Base-by-base conservation (phyloP, 2,797 vertebrate species). In the Sorex maritimensis region DNA sequence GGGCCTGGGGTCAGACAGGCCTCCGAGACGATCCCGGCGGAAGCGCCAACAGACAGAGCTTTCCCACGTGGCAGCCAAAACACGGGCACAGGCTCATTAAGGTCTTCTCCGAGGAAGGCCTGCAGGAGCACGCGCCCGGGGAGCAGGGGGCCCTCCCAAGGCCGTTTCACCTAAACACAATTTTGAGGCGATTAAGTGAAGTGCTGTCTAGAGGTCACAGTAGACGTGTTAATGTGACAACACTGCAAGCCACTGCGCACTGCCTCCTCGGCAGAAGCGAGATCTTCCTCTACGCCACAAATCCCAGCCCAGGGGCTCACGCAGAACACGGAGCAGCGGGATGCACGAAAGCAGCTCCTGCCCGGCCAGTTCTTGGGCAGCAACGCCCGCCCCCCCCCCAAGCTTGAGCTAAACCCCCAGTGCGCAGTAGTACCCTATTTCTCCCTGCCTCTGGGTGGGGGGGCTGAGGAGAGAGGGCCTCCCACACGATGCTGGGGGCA, bases 121-220 rank as follows among this genome's bases (percentile, higher is more conserved):
- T 81, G 72, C 78, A 81, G 49, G 49, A 91, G 93, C 74, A 94
- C 88, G 93, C 6, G 38, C 92, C 92, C 26, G 72, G 95, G 89
- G 92, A 96, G 79, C 68, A 1, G 7, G 30, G 17, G 44, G 52
- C 13, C 75, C 91, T 77, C 86, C 38, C 88, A 87, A 93, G 69
- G 92, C 93, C 82, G 61, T 17, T 87, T 96, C 7, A 92, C 94
- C 96, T 91, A 87, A 95, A 92, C 71, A 93, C n/a, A 21, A 85
- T 73, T 91, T 44, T 19, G 75, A 90, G 77, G 74, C 84, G 71
- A 67, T 87, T 94, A 91, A 10, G 21, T 92, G 44, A 92, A 88
- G 78, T 24, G 38, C 86, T 89, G n/a, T 84, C 92, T 81, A 73
- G 65, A 55, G 88, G 79, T 87, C 93, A 71, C 72, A 78, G 69